phyloP scores from a whole-genome alignment of 2,113 vertebrate genomes.

The Pelodiscus sinensis region DNA sequence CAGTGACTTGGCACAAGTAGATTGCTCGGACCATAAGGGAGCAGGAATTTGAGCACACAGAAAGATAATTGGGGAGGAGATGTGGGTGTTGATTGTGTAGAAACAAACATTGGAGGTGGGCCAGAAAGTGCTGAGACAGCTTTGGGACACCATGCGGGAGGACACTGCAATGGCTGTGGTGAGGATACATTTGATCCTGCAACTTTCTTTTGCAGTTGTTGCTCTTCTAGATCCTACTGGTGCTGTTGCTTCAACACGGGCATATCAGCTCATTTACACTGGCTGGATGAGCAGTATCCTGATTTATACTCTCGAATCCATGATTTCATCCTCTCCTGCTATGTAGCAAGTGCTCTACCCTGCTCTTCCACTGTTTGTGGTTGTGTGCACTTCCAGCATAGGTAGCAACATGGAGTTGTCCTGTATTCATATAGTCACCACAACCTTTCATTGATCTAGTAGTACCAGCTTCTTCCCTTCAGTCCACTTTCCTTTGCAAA shows the following conservation, averaged over 20 bases:
- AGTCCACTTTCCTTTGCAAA: slow-evolving; percentile 19
- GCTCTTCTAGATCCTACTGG: background rate
- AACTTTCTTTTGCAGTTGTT: background rate
- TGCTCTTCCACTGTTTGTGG: background rate
- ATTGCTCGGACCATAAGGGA: background rate
- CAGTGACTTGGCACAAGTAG: background rate
- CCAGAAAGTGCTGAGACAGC: too few species aligned
- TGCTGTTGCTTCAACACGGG: background rate
- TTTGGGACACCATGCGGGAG: background rate
- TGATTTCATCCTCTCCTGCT: rapidly evolving
- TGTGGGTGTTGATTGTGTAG: background rate
- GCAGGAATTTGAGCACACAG: background rate
- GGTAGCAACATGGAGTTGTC: background rate
- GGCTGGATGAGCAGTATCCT: background rate
- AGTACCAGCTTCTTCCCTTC: slow-evolving; percentile 33
- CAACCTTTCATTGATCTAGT: slow-evolving; percentile 43
- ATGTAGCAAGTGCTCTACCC: background rate
- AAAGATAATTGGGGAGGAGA: background rate
- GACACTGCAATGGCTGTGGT: background rate
- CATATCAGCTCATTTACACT: background rate
- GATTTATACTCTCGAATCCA: background rate
- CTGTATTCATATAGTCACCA: background rate
- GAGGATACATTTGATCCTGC: background rate
- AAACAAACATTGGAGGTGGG: background rate
- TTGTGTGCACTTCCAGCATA: rapidly evolving